A percentile compares a stretch with the other conserved stretches of the same genome.
Evolutionary conservation across 1,140 invertebrate genomes (phyloP).

Genomic region (Hyles vespertilio): DNA sequence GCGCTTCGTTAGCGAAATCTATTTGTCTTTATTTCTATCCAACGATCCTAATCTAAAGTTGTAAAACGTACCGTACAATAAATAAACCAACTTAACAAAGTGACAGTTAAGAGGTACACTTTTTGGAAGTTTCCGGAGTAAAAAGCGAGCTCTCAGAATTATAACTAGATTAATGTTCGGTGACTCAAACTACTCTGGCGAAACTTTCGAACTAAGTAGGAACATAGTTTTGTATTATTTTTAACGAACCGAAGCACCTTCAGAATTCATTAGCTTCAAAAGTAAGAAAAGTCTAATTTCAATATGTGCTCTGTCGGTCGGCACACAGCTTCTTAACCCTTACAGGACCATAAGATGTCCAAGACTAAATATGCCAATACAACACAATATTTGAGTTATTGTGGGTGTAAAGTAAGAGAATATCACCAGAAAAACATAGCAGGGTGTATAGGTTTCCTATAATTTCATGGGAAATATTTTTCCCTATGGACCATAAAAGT

Average conservation of each 20-base stretch:
- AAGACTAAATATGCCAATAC: no score
- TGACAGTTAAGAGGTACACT: conserved; percentile 21
- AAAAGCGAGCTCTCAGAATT: conserved; percentile 42
- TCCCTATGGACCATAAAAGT: no score
- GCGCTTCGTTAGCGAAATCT: not conserved
- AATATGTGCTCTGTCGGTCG: conserved; percentile 35
- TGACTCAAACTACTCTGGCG: conserved; percentile 55
- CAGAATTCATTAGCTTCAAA: conserved; percentile 64
- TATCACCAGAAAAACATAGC: no score
- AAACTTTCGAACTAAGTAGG: conserved; percentile 52
- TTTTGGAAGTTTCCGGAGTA: conserved; percentile 26
- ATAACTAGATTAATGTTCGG: conserved; percentile 65
- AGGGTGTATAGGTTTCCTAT: no score
- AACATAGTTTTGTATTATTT: conserved; percentile 65
- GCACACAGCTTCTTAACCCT: not conserved
- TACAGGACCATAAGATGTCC: no score
- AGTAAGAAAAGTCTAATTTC: conserved; percentile 38
- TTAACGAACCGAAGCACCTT: conserved; percentile 55
- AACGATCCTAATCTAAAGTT: conserved; percentile 8
- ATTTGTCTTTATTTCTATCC: conserved; percentile 2
- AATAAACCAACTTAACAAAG: conserved; percentile 19
- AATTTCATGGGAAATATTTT: no score
- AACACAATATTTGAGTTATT: no score
- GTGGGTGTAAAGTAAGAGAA: no score
- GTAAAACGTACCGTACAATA: conserved; percentile 17